phyloP scores from a whole-genome alignment of 2,113 vertebrate genomes.

The Halichoerus grypus region DNA sequence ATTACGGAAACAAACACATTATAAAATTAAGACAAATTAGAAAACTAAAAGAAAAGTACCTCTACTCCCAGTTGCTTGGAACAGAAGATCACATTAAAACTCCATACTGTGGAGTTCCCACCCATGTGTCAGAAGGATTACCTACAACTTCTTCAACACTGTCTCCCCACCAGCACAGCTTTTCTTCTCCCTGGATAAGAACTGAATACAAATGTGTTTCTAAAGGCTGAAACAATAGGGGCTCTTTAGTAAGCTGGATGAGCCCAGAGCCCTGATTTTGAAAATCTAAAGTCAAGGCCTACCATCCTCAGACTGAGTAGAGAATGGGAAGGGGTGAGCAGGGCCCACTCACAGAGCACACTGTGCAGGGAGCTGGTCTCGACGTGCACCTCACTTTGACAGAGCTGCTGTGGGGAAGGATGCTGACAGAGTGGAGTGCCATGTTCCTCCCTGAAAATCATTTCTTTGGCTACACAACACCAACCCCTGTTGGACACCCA shows the following conservation, averaged over 20 bases:
- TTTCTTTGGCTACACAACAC: background rate
- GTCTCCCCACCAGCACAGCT: background rate
- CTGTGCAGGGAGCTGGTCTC: background rate
- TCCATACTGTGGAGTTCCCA: background rate
- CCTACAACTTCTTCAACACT: background rate
- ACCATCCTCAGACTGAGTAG: background rate
- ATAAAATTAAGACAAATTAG: conserved; percentile 64
- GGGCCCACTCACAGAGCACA: background rate
- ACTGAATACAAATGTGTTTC: background rate
- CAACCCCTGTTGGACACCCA: background rate
- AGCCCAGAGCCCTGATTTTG: background rate
- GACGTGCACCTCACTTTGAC: background rate
- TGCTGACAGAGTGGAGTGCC: background rate
- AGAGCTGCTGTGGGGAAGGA: background rate
- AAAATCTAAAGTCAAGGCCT: background rate
- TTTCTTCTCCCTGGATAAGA: background rate
- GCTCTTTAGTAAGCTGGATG: background rate
- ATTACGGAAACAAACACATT: conserved; percentile 76
- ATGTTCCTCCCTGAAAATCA: background rate
- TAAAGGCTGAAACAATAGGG: background rate
- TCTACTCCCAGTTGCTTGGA: background rate
- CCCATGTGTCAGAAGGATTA: background rate
- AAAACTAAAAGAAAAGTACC: conserved; percentile 68
- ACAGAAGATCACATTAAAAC: background rate
- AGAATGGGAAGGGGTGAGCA: background rate